Conservation (phyloP, 1,140 invertebrate genomes). For the Phthorimaea operculella region DNA sequence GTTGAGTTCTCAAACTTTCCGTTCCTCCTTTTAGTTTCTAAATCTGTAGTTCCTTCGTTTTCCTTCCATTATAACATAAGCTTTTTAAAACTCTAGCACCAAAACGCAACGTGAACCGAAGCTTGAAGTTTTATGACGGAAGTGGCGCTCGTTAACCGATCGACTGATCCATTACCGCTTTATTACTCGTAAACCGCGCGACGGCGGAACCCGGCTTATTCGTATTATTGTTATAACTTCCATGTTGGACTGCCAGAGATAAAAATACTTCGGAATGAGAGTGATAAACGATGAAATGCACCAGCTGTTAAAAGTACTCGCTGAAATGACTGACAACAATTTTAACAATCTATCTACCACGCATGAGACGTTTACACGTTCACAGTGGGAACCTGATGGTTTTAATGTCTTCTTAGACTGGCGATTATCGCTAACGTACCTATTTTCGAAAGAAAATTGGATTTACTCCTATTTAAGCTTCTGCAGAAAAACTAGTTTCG, state of each 20-base stretch:
- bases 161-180: constrained; percentile 61
- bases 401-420: no score
- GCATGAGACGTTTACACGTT: no score
- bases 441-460: no score
- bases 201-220: constrained; percentile 25
- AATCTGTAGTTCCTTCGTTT: no score
- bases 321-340: background rate
- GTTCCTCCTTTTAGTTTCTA: no score
- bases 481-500: no score
- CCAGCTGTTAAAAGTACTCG: background rate
- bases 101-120: background rate
- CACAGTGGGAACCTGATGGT: no score
- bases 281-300: background rate
- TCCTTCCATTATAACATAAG: no score
- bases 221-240: constrained; percentile 29
- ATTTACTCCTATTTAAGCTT: no score
- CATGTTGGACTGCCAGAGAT: constrained; percentile 1
- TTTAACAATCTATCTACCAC: background rate
- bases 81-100: no score
- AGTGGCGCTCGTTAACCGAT: constrained; percentile 59
- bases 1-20: no score
- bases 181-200: constrained; percentile 58
- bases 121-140: constrained; percentile 56
- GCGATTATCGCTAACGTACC: no score
- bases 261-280: constrained; percentile 4